phyloP scores from a whole-genome alignment of 2,113 vertebrate genomes.

The Myiopsitta monachus region DNA sequence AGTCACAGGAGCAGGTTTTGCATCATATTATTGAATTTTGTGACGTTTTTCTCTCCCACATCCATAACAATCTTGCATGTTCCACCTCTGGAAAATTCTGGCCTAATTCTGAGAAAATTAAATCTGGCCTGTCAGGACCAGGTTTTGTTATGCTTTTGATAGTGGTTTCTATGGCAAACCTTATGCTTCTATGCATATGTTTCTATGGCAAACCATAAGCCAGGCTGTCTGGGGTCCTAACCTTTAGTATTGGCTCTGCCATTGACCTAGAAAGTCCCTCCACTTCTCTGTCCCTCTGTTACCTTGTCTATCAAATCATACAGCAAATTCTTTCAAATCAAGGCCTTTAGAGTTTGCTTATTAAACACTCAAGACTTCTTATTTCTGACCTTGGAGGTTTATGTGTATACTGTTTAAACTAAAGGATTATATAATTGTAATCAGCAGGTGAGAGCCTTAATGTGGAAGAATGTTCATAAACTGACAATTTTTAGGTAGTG shows the following conservation, averaged over 20 bases:
- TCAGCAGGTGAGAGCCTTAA: not conserved
- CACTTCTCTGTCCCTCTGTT: not conserved
- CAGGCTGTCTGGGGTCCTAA: rapidly evolving
- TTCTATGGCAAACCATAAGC: not conserved
- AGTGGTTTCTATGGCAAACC: not conserved
- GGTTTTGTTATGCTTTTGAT: not conserved
- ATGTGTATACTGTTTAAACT: not conserved
- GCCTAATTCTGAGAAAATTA: not conserved
- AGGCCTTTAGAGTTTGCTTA: not conserved
- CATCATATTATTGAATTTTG: not conserved
- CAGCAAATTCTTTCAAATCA: not conserved
- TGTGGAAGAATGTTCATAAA: not conserved
- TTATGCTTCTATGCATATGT: no score
- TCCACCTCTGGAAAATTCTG: not conserved
- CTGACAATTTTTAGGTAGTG: not conserved
- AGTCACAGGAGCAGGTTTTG: not conserved
- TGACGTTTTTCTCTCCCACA: not conserved
- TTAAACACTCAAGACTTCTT: not conserved
- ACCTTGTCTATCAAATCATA: not conserved
- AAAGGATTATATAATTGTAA: not conserved
- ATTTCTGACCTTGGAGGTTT: not conserved
- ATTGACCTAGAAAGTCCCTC: not conserved
- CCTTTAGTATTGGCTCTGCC: not conserved
- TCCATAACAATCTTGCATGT: not conserved
- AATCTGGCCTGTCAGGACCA: not conserved